phyloP scores from a whole-genome alignment of 1,140 invertebrate species.

The Acromyrmex echinatior region DNA sequence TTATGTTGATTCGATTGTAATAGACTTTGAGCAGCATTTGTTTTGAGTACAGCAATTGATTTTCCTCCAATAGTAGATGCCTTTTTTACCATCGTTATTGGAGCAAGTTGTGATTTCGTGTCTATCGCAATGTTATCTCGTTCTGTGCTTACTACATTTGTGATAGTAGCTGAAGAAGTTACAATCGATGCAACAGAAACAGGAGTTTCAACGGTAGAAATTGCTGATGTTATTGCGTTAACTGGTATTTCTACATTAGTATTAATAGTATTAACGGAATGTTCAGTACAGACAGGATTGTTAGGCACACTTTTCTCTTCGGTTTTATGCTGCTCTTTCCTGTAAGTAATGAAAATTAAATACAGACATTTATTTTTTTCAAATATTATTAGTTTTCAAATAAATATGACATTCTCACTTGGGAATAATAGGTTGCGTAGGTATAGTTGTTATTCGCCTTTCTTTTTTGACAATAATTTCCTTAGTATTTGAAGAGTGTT shows the following conservation, averaged over 20 bases:
- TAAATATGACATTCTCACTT: conserved; percentile 73
- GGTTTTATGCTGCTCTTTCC: conserved; percentile 81
- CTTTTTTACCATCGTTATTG: conserved; percentile 75
- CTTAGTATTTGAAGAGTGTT: conserved; percentile 84
- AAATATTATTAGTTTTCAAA: background rate
- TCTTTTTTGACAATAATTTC: conserved; percentile 83
- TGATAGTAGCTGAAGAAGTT: conserved; percentile 44
- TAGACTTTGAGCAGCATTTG: conserved; percentile 82
- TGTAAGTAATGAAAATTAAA: conserved; percentile 61
- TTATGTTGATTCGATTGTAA: conserved; percentile 85
- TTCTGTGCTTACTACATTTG: conserved; percentile 49
- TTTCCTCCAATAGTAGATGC: conserved; percentile 80
- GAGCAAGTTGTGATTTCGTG: conserved; percentile 60
- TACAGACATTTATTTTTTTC: background rate
- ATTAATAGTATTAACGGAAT: conserved; percentile 70
- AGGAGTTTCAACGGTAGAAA: conserved; percentile 57
- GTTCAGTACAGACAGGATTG: conserved; percentile 73
- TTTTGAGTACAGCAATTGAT: conserved; percentile 84
- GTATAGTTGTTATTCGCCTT: conserved; percentile 79
- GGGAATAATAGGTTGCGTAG: conserved; percentile 78
- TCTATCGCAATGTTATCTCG: conserved; percentile 63
- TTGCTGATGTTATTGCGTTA: conserved; percentile 42
- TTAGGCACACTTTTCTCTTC: conserved; percentile 82
- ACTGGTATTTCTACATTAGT: conserved; percentile 64
- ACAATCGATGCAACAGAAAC: conserved; percentile 61